Evolutionary conservation across 64 coral and sea anemone species (phyloP), one percentile per base, ranked within the genome.

Genomic region (Orbicella faveolata): DNA sequence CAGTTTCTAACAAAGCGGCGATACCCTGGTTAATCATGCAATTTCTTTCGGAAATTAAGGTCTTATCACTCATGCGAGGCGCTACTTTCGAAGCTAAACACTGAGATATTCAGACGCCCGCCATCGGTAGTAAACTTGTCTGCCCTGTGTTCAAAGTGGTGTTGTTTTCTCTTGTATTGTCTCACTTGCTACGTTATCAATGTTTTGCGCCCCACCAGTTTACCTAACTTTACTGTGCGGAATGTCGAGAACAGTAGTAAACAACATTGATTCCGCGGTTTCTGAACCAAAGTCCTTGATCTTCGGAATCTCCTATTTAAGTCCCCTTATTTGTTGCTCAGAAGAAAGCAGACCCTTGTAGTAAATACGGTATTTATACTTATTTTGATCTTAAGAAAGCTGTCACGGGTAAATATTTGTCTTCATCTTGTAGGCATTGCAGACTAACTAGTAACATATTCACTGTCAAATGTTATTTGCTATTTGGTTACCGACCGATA

Each of bases 401-500:
- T 85, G 41, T 85, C 37, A 6, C 13, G n/a, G 65, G 82, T 85
- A 72, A 85, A 70, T 73, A 68, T 84, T 66, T 83, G 61, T 63
- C 44, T 67, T 84, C 62, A 44, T 67, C 57, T 67, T 78, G 39
- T 44, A 52, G 37, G 51, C 75, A 78, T 78, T 23, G 52, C 65
- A 85, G 30, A 73, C 65, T 52, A 52, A 73, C 65, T 52, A 52
- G 82, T 85, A 39, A 85, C 67, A 70, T 85, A 72, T 85, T 66
- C 34, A 65, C 39, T 85, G 82, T 85, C 82, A 85, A 84, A 72
- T 85, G 35, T 83, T 83, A 83, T 85, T 70, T 84, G 82, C 64
- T 84, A 65, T 84, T 84, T 72, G 65, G 82, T 84, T 85, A 85
- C 82, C 23, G 65, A 65, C 26, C 36, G 82, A 85, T 85, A 85